Evolutionary conservation across 2,797 vertebrate genomes (phyloP).

Genomic region (Jordanella pulchra): DNA sequence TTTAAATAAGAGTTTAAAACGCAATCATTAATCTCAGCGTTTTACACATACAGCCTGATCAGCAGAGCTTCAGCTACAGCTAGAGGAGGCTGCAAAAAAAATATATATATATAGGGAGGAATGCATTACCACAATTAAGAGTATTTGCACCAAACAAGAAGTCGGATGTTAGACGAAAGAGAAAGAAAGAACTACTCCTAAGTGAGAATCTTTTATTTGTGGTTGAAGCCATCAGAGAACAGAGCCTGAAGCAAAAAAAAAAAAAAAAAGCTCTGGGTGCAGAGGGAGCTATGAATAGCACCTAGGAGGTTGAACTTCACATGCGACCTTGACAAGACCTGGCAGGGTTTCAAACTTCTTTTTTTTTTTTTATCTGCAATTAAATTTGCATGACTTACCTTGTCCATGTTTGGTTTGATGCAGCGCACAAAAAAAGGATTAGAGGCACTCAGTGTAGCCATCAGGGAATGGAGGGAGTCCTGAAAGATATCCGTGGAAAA

Average conservation of each 20-base stretch:
- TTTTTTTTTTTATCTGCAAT: constrained; percentile 29
- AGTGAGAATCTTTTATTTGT: constrained; percentile 19
- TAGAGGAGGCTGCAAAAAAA: constrained; percentile 53
- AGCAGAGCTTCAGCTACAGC: constrained; percentile 59
- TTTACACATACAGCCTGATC: constrained; percentile 68
- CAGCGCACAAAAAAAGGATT: constrained; percentile 95
- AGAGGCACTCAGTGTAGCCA: constrained; percentile 90
- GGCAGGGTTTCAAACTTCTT: constrained; percentile 44
- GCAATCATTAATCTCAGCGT: constrained; percentile 75
- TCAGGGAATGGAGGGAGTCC: constrained; percentile 92
- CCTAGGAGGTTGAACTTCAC: constrained; percentile 49
- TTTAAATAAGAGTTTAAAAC: constrained; percentile 41
- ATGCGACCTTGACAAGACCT: constrained; percentile 58
- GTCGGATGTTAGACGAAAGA: constrained; percentile 17
- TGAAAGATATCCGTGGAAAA: constrained; percentile 62
- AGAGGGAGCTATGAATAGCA: constrained; percentile 58
- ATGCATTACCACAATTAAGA: constrained; percentile 65
- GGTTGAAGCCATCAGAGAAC: constrained; percentile 10
- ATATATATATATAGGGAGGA: constrained; percentile 59
- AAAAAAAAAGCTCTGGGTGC: constrained; percentile 44
- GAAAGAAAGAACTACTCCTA: constrained; percentile 16
- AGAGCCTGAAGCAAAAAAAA: constrained; percentile 22
- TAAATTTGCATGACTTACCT: constrained; percentile 79
- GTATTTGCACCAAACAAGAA: constrained; percentile 38
- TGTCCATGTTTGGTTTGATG: constrained; percentile 93